Evolutionary conservation across 1,140 invertebrate genomes (phyloP).

Genomic region (Hyles vespertilio): DNA sequence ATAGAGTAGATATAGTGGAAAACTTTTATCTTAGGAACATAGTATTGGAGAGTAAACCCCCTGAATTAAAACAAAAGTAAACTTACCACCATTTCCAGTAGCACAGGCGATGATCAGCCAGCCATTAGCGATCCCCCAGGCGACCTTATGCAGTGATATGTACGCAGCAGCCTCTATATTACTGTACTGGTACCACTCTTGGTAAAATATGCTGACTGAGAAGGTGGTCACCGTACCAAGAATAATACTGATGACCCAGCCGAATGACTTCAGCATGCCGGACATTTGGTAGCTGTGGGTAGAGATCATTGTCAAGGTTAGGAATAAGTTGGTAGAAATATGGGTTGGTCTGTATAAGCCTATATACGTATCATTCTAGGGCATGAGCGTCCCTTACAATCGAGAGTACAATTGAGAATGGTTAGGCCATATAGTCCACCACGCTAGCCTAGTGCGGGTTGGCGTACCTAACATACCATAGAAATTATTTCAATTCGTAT

Average conservation of each 20-base stretch:
- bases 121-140: conserved; percentile 80
- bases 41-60: too few relatives aligned
- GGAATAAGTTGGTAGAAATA: too few relatives aligned
- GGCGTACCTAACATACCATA: too few relatives aligned
- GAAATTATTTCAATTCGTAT: too few relatives aligned
- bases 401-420: too few relatives aligned
- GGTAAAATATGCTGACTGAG: conserved; percentile 79
- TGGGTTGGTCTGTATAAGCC: too few relatives aligned
- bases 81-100: conserved; percentile 81
- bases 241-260: conserved; percentile 77
- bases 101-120: conserved; percentile 85
- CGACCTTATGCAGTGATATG: conserved; percentile 79
- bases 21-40: too few relatives aligned
- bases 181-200: conserved; percentile 76
- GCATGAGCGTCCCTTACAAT: too few relatives aligned
- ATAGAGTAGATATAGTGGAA: too few relatives aligned
- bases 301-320: background rate
- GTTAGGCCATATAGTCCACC: too few relatives aligned
- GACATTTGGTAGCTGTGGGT: conserved; percentile 73
- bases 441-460: too few relatives aligned
- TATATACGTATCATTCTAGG: too few relatives aligned
- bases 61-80: background rate
- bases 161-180: conserved; percentile 79
- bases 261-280: conserved; percentile 68
- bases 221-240: conserved; percentile 77